These are phyloP conservation scores for Cinara cedri DNA, from an alignment of 2,888 invertebrate species.

Conservation along the genomic window DNA sequence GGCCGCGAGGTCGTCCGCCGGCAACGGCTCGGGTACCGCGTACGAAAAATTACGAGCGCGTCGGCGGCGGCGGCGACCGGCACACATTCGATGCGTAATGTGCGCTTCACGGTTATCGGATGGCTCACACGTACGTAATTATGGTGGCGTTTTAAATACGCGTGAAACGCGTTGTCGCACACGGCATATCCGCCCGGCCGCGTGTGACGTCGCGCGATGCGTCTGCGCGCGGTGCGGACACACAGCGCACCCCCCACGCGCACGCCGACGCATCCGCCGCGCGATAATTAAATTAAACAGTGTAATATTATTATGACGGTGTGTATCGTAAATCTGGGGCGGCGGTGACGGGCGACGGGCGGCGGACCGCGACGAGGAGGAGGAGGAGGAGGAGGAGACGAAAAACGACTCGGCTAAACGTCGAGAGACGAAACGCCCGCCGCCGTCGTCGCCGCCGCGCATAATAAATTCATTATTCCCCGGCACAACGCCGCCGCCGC, in stretches of 20 bases:
- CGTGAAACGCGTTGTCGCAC: slow-evolving; percentile 56
- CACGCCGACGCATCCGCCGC: slow-evolving; percentile 35
- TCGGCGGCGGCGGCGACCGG: not conserved
- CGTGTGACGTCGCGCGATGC: not conserved
- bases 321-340: slow-evolving; percentile 46
- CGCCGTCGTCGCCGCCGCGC: not conserved
- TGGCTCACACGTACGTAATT: slow-evolving; percentile 36
- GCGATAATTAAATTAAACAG: slow-evolving; percentile 37
- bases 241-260: not conserved
- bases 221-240: not conserved
- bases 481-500: slow-evolving; percentile 4
- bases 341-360: not conserved
- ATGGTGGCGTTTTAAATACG: slow-evolving; percentile 46
- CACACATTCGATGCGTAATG: slow-evolving; percentile 51
- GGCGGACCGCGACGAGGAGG: slow-evolving; percentile 11
- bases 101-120: slow-evolving; percentile 57
- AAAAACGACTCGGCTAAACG: too few relatives aligned
- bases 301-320: too few relatives aligned
- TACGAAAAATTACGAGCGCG: slow-evolving; percentile 1
- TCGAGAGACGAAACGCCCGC: too few relatives aligned
- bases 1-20: not conserved
- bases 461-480: slow-evolving; percentile 30
- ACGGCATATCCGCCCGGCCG: slow-evolving; percentile 33
- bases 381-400: too few relatives aligned
- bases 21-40: not conserved